Evolutionary conservation across 2,797 vertebrate species (phyloP), one percentile per base, ranked within the genome.

Genomic region (Sebastiscus tertius): DNA sequence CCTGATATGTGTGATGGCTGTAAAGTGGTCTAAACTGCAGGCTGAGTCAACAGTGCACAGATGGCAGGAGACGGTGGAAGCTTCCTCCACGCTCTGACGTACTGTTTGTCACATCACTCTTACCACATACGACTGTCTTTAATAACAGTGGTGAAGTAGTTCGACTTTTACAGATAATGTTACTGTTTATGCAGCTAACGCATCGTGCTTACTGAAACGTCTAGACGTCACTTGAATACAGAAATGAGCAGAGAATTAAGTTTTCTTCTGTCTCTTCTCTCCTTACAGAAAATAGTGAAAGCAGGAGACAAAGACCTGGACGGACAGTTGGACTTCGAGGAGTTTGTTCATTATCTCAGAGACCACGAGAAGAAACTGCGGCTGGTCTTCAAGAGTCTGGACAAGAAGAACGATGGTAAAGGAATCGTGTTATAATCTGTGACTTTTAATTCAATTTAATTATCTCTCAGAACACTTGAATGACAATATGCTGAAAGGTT

Each of bases 321-420:
- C 22, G 98, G 98, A 65, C 98, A 99, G 88, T 91, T 99, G 74
- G 98, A 99, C 93, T 99, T 99, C 79, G 97, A 98, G 80, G 98
- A 99, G 87, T 98, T 99, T 82, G 98, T 99, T 65, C 98, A 99
- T 90, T 99, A 99, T 82, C 97, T 99, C 61, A 94, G 97, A 81
- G 98, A 98, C 87, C 98, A 99, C 0, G 98, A 99, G 88, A 99
- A 99, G 94, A 99, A 99, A 58, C 95, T 99, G 56, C 93, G 97
- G 26, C 95, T 99, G 52, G 98, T 99, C 88, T 99, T 99, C 89
- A 99, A 98, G 93, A 99, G 98, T 86, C 84, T 98, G 87, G 98
- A 99, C 95, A 98, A 96, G 85, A 99, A 99, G 93, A 99, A 98
- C 0, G 97, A 99, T 64, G 98, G 98, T 99, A 42, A 79, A 88